phyloP scores from a whole-genome alignment of 1,140 invertebrate species.

The Holotrichia oblita region DNA sequence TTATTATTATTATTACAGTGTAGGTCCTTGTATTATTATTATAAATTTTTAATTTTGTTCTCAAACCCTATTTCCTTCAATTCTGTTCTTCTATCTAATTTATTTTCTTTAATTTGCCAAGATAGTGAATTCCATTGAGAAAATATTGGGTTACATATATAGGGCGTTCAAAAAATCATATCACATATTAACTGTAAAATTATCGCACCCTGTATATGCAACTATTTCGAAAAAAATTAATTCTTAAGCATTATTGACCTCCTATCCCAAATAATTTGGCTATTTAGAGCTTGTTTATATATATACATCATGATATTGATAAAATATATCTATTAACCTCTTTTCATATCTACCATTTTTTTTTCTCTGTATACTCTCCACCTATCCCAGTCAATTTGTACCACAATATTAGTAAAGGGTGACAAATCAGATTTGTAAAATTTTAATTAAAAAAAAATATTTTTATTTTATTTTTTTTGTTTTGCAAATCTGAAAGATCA shows the following conservation, averaged over 20 bases:
- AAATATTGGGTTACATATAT: neutral
- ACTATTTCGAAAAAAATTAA: neutral
- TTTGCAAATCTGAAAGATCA: too few relatives aligned
- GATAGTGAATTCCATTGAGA: neutral
- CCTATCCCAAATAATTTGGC: too few relatives aligned
- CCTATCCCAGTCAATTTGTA: constrained; percentile 7
- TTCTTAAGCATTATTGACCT: too few relatives aligned
- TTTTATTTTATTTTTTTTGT: too few relatives aligned
- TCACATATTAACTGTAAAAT: neutral
- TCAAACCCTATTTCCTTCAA: neutral
- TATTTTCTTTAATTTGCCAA: neutral
- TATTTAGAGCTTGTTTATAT: neutral
- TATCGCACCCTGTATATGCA: neutral
- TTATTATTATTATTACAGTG: neutral
- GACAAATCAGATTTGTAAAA: too few relatives aligned
- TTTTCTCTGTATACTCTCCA: constrained; percentile 2
- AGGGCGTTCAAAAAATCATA: neutral
- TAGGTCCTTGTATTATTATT: neutral
- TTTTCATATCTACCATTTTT: neutral
- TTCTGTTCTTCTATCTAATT: neutral
- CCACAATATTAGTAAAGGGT: neutral
- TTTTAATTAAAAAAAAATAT: too few relatives aligned
- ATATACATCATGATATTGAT: constrained; percentile 3
- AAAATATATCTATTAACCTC: constrained; percentile 15
- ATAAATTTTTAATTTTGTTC: neutral